phyloP scores from a whole-genome alignment of 1,140 invertebrate genomes.

The Brachionus asplanchnoidis region DNA sequence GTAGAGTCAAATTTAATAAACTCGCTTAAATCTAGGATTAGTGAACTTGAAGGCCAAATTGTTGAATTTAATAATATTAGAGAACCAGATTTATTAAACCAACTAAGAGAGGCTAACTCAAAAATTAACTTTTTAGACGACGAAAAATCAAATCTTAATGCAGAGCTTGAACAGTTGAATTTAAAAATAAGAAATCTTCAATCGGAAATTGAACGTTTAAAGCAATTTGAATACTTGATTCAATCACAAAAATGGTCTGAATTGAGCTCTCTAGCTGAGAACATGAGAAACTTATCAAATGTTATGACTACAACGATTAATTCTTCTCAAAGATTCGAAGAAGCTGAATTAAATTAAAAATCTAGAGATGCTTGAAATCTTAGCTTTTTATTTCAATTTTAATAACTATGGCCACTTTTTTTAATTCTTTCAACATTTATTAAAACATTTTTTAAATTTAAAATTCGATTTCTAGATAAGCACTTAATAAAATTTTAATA shows the following conservation, averaged over 20 bases:
- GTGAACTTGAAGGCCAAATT: not conserved
- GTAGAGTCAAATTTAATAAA: not conserved
- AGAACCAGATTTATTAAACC: slow-evolving; percentile 10
- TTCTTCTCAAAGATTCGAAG: not conserved
- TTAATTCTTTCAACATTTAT: not conserved
- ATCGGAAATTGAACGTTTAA: slow-evolving; percentile 48
- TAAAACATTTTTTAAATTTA: not conserved
- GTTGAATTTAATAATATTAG: not conserved
- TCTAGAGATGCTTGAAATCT: not conserved
- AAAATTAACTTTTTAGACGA: slow-evolving; percentile 43
- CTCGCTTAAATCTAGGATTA: not conserved
- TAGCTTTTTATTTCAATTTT: no score
- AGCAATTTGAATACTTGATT: slow-evolving; percentile 48
- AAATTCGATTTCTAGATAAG: no score
- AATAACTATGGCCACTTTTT: not conserved
- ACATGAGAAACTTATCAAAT: slow-evolving; percentile 52
- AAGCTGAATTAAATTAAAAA: not conserved
- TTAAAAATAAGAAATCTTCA: slow-evolving; percentile 43
- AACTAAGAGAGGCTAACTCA: not conserved
- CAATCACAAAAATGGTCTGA: slow-evolving; percentile 56
- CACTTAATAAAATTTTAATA: no score
- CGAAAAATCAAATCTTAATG: slow-evolving; percentile 45
- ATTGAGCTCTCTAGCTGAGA: slow-evolving; percentile 54
- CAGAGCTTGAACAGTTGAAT: slow-evolving; percentile 45
- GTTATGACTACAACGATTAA: slow-evolving; percentile 46